phyloP scores from a whole-genome alignment of 2,888 invertebrate genomes.

The Chymomyza caudatula region DNA sequence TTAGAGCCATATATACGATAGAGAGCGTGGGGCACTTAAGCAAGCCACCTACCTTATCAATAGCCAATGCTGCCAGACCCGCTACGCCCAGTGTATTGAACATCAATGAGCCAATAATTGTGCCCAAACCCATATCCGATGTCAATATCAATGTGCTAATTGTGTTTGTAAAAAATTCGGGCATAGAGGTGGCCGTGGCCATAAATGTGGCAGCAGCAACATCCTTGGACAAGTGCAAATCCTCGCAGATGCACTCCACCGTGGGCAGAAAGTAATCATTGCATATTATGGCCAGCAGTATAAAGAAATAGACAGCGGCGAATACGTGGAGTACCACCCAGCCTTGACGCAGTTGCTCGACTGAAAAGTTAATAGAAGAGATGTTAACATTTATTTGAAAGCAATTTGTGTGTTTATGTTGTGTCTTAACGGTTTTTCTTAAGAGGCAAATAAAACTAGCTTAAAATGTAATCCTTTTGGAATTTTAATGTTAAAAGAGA shows the following conservation, averaged over 20 bases:
- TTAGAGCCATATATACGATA: neutral
- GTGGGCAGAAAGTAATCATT: slow-evolving; percentile 95
- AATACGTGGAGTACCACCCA: slow-evolving; percentile 87
- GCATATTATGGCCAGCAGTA: slow-evolving; percentile 91
- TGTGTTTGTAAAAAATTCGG: slow-evolving; percentile 94
- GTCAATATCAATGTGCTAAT: slow-evolving; percentile 91
- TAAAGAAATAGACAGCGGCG: slow-evolving; percentile 90
- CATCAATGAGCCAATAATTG: slow-evolving; percentile 91
- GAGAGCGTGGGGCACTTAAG: neutral
- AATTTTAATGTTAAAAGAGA: no score
- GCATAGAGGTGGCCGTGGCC: slow-evolving; percentile 96
- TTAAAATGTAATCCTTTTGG: no score
- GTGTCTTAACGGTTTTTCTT: no score
- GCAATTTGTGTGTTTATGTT: no score
- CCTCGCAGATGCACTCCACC: slow-evolving; percentile 91
- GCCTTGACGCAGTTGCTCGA: slow-evolving; percentile 85
- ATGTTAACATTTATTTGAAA: no score
- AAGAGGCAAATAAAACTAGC: no score
- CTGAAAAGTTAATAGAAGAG: slow-evolving; percentile 45
- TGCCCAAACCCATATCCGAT: slow-evolving; percentile 91
- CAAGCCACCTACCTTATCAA: slow-evolving; percentile 81
- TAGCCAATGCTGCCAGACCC: slow-evolving; percentile 87
- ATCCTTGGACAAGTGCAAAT: slow-evolving; percentile 88
- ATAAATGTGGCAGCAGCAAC: slow-evolving; percentile 98
- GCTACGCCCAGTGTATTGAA: slow-evolving; percentile 93